Percentiles rank a stretch among this genome's conserved stretches.
Conservation (phyloP, 2,113 vertebrate species). For the Candoia aspera region DNA sequence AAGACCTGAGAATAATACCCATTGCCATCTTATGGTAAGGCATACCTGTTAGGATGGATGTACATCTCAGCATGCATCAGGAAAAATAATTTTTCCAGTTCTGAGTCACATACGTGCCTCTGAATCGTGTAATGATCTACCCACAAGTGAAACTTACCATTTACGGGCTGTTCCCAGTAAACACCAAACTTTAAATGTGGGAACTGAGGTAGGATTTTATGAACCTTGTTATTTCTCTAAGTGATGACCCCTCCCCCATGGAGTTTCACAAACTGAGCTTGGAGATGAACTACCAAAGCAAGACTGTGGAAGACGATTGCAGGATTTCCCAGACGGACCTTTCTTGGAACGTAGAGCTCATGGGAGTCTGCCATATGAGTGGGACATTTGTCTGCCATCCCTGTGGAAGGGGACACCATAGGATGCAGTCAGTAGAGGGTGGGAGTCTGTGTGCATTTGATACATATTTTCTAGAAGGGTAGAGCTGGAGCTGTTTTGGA, state of each 20-base stretch:
- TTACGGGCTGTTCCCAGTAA: background rate
- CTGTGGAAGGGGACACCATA: background rate
- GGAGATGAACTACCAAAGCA: background rate
- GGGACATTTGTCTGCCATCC: background rate
- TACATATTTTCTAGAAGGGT: background rate
- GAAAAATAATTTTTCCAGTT: background rate
- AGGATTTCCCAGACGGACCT: background rate
- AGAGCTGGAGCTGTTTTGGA: background rate
- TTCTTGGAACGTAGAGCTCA: background rate
- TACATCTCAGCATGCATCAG: background rate
- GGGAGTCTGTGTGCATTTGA: background rate
- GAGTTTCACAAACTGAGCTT: background rate
- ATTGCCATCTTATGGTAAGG: too few species aligned
- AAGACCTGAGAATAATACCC: too few species aligned
- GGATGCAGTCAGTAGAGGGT: background rate
- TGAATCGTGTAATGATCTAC: background rate
- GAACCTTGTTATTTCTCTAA: background rate
- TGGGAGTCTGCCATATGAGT: background rate
- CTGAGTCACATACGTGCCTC: background rate
- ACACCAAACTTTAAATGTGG: background rate
- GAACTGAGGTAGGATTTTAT: background rate
- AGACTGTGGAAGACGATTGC: background rate
- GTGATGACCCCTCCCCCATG: too few species aligned
- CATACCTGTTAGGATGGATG: too few species aligned
- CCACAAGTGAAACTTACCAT: background rate